A percentile compares a stretch with the other conserved stretches of the same genome.
phyloP scores from a whole-genome alignment of 2,888 invertebrate species.

The Amblyteles armatorius region DNA sequence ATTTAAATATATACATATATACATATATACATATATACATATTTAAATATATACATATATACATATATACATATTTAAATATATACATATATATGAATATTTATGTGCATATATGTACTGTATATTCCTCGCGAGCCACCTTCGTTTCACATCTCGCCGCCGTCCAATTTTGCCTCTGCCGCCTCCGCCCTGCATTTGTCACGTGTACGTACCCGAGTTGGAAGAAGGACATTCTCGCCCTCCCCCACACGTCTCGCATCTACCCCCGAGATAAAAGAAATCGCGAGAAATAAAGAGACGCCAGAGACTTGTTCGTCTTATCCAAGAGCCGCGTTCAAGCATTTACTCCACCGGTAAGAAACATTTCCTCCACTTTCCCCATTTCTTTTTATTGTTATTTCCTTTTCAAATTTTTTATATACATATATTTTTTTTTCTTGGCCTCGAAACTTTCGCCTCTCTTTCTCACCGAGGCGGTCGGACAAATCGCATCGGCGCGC shows the following conservation, averaged over 20 bases:
- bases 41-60: not conserved
- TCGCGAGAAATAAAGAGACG: slow-evolving; percentile 39
- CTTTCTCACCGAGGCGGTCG: not conserved
- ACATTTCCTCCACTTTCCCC: not conserved
- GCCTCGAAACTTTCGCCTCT: not conserved
- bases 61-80: no score
- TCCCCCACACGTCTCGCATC: not conserved
- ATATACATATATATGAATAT: no score
- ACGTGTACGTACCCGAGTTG: slow-evolving; percentile 1
- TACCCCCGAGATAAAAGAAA: slow-evolving; percentile 29
- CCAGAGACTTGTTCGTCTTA: slow-evolving; percentile 31
- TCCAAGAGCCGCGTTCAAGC: slow-evolving; percentile 1
- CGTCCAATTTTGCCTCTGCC: slow-evolving; percentile 10
- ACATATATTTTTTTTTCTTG: not conserved
- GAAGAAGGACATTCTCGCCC: slow-evolving; percentile 48
- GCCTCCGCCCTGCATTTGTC: slow-evolving; percentile 1
- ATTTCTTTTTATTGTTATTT: not conserved
- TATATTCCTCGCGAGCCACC: not conserved
- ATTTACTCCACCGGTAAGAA: not conserved
- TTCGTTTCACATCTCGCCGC: slow-evolving; percentile 8
- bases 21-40: not conserved
- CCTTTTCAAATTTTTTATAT: not conserved
- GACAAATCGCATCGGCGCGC: slow-evolving; percentile 42
- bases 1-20: no score
- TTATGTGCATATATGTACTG: no score